These are phyloP conservation scores for Neodiprion fabricii DNA, from an alignment of 1,140 invertebrate genomes.

Conservation along the genomic window DNA sequence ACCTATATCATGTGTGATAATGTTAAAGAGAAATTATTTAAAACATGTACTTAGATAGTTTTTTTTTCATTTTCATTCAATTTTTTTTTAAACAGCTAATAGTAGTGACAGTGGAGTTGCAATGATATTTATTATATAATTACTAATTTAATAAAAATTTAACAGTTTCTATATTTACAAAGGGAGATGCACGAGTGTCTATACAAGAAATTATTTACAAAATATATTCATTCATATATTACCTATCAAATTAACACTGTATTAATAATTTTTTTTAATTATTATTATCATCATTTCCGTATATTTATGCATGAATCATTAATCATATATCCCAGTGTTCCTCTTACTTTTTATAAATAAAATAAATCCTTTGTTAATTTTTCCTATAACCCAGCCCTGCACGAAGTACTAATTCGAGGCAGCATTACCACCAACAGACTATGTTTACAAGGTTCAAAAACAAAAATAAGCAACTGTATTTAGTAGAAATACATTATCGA, in stretches of 20 bases:
- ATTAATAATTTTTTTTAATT: slow-evolving; percentile 45
- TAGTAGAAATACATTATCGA: too few relatives aligned
- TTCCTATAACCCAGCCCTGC: slow-evolving; percentile 36
- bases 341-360: slow-evolving; percentile 47
- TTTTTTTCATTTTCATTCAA: slow-evolving; percentile 10
- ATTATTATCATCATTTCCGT: slow-evolving; percentile 41
- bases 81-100: slow-evolving; percentile 39
- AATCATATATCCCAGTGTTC: slow-evolving; percentile 37
- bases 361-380: slow-evolving; percentile 48
- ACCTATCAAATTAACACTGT: slow-evolving; percentile 58
- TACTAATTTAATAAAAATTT: slow-evolving; percentile 55
- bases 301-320: slow-evolving; percentile 40
- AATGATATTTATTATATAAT: slow-evolving; percentile 41
- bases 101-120: slow-evolving; percentile 48
- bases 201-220: slow-evolving; percentile 62
- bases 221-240: slow-evolving; percentile 61
- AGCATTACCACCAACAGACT: slow-evolving; percentile 42
- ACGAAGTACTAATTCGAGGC: slow-evolving; percentile 36
- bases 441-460: slow-evolving; percentile 30
- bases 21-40: slow-evolving; percentile 32
- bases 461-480: neutral
- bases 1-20: slow-evolving; percentile 31
- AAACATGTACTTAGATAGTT: slow-evolving; percentile 10
- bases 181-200: slow-evolving; percentile 39
- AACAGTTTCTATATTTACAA: slow-evolving; percentile 41